phyloP scores from a whole-genome alignment of 2,797 vertebrate species.

The Huso huso region DNA sequence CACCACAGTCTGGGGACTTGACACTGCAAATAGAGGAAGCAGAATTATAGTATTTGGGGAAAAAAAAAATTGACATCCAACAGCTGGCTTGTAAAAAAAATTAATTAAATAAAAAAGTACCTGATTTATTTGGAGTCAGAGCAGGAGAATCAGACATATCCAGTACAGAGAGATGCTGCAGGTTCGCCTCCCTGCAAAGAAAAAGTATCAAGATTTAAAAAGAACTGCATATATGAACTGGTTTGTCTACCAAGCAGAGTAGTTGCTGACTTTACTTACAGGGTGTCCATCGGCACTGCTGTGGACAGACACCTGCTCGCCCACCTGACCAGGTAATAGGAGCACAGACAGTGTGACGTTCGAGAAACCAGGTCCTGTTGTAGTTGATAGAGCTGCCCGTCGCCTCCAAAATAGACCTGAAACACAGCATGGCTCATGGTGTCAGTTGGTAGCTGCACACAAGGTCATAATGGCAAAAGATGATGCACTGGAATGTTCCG shows the following conservation, averaged over 20 bases:
- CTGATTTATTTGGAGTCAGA: slow-evolving; percentile 54
- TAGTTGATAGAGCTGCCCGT: slow-evolving; percentile 73
- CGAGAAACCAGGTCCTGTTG: slow-evolving; percentile 88
- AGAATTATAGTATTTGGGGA: not conserved
- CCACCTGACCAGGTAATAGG: slow-evolving; percentile 80
- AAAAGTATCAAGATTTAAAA: not conserved
- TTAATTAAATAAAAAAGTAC: slow-evolving; percentile 42
- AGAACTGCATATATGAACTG: not conserved
- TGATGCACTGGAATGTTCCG: too few relatives aligned
- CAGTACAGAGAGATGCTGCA: slow-evolving; percentile 85
- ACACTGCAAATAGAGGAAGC: slow-evolving; percentile 42
- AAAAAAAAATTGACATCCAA: slow-evolving; percentile 2
- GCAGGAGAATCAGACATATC: slow-evolving; percentile 74
- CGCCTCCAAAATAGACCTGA: slow-evolving; percentile 68
- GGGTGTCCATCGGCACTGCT: slow-evolving; percentile 69
- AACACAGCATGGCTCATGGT: not conserved
- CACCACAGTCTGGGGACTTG: slow-evolving; percentile 78
- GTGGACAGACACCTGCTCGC: slow-evolving; percentile 71
- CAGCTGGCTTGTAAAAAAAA: not conserved
- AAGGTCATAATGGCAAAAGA: too few relatives aligned
- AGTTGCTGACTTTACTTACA: slow-evolving; percentile 60
- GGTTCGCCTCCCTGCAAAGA: slow-evolving; percentile 76
- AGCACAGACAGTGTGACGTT: slow-evolving; percentile 75
- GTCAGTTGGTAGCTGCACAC: too few relatives aligned
- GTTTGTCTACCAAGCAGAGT: not conserved